Base-by-base conservation (phyloP, 2,797 vertebrate genomes). In the Crocidura indochinensis region DNA sequence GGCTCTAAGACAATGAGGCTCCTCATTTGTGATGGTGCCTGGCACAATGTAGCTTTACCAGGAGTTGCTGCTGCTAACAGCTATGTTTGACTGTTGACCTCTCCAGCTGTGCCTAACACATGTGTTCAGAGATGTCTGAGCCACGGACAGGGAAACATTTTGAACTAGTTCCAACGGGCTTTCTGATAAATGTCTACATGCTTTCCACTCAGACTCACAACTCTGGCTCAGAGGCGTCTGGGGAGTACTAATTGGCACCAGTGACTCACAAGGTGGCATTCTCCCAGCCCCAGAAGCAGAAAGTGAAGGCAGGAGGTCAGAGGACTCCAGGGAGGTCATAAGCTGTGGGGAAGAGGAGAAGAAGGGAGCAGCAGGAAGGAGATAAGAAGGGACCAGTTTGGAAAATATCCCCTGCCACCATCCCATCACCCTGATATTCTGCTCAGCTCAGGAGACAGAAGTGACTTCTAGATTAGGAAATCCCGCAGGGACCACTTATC, bases 131-230 rank as follows among this genome's bases (percentile, higher is more conserved):
- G 38, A 80, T 84, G 17, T 64, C 65, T 77, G 64, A 79, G 88
- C 90, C 83, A 91, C 22, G 87, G 78, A 65, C 44, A 83, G 6
- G 7, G n/a, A 81, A 85, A 73, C 29, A 88, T 78, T 93, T 89
- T 56, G 91, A 89, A 17, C n/a, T 68, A 68, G 19, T 60, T 76
- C 56, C 80, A 62, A 56, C 46, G 78, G 79, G 67, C 86, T 84
- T 53, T 60, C 67, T 56, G 81, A 47, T 81, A 80, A 80, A 85
- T 24, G 17, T 5, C 49, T 82, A 65, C 60, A 67, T 90, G 84
- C 53, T 95, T 96, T 91, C 46, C 73, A 88, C 76, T 27, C n/a
- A 17, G 27, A 85, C 65, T 38, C 68, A 92, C 31, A 72, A 64
- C 75, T 31, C 14, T 15, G 64, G 2, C 53, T 78, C 24, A 4